phyloP scores from a whole-genome alignment of 2,888 invertebrate species.

The Euzetes globulus region DNA sequence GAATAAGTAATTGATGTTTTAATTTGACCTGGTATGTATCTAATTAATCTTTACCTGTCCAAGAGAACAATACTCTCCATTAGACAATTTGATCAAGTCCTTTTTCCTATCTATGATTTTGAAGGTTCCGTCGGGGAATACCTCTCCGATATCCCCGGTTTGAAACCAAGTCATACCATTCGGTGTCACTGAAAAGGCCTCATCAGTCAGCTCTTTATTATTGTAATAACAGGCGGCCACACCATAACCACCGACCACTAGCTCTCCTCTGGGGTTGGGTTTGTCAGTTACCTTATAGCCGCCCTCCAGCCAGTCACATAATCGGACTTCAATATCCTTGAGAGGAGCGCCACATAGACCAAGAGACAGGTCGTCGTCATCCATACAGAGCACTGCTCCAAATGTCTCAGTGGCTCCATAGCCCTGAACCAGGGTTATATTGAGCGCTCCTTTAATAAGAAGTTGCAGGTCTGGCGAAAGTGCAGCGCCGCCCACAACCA shows the following conservation, averaged over 20 bases:
- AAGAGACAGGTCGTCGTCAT: constrained; percentile 24
- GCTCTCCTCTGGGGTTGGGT: constrained; percentile 76
- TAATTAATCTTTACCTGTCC: constrained; percentile 66
- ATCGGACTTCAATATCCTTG: neutral
- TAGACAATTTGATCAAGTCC: constrained; percentile 93
- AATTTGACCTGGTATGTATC: too few relatives aligned
- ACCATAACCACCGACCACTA: constrained; percentile 79
- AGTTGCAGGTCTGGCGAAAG: constrained; percentile 88
- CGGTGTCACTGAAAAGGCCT: neutral
- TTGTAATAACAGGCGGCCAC: constrained; percentile 91
- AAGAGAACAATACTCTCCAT: constrained; percentile 94
- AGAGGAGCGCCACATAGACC: constrained; percentile 30
- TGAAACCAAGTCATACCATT: constrained; percentile 83
- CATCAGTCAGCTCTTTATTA: neutral
- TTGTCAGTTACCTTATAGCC: constrained; percentile 77
- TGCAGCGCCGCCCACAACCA: constrained; percentile 91
- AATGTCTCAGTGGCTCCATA: constrained; percentile 81
- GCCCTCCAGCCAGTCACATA: constrained; percentile 76
- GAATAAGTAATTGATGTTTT: neutral
- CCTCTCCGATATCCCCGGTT: constrained; percentile 92
- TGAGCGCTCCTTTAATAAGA: constrained; percentile 83
- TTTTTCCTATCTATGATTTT: constrained; percentile 68
- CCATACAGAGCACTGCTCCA: constrained; percentile 32
- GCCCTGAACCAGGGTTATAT: constrained; percentile 80
- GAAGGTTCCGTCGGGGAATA: constrained; percentile 84